Base-by-base conservation (phyloP, 2,797 vertebrate species). In the Varecia variegata region DNA sequence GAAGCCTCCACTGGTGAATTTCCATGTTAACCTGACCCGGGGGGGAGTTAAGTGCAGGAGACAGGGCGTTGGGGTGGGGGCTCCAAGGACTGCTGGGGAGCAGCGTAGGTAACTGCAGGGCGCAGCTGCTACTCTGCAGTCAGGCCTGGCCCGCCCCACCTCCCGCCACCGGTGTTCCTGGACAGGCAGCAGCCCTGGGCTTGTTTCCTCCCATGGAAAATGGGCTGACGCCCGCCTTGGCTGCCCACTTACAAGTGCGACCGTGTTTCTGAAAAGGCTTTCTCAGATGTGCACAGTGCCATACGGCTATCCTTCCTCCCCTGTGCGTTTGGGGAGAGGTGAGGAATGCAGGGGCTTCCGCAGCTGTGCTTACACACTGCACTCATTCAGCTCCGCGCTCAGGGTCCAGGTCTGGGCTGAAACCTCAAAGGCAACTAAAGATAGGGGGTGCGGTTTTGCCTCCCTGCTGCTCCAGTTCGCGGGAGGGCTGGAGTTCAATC, bases 281-380 rank as follows among this genome's bases (percentile, higher is more conserved):
- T 45, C 58, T 43, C 60, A 20, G 14, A 27, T 3, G 5, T 67
- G 56, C 25, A 11, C 40, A 7, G 4, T 1, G n/a, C 76, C 23
- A 3, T 32, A 60, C 45, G 32, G 8, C 2, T 13, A 12, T 13
- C 14, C 12, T 38, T 20, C 50, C 8, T 30, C 23, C 58, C 83
- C 9, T 68, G 47, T 9, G 25, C 47, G 20, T 71, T 13, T 4
- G 25, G 52, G 62, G 43, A 70, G 58, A 60, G 30, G 7, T 20
- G 32, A 25, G 27, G n/a, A 23, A n/a, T 21, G 35, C 21, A 1
- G 18, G 45, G 58, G 8, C 60, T 82, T 32, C 68, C 35, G 52
- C n/a, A 9, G 20, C 5, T 32, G 14, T 50, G 32, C 9, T 45
- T 32, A 6, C 1, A 4, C 45, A 9, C 1, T 1, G 32, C 2